A percentile compares a stretch with the other conserved stretches of the same genome.
phyloP scores from a whole-genome alignment of 2,113 vertebrate species.

The Cheilinus undulatus region DNA sequence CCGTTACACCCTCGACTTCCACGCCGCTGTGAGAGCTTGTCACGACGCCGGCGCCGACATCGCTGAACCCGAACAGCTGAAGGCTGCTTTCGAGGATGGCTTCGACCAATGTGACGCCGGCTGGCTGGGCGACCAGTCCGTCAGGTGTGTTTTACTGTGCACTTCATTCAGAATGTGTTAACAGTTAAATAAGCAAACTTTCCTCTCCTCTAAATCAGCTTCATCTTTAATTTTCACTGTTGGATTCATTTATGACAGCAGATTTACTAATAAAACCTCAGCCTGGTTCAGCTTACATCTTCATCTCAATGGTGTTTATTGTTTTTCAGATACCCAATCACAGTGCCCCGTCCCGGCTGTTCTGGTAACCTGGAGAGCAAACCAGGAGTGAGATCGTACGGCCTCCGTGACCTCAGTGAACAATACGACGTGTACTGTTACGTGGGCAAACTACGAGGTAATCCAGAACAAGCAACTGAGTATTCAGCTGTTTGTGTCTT shows the following conservation, averaged over 20 bases:
- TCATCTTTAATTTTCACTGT: too few species aligned
- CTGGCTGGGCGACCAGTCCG: constrained; percentile 93
- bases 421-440: constrained; percentile 95
- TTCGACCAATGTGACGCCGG: constrained; percentile 96
- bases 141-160: constrained; percentile 79
- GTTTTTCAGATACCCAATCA: constrained; percentile 91
- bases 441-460: constrained; percentile 89
- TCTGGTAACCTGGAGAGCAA: constrained; percentile 87
- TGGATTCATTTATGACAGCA: too few species aligned
- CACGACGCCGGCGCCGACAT: constrained; percentile 83
- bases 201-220: too few species aligned
- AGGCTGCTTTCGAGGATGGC: constrained; percentile 91
- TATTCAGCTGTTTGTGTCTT: too few species aligned
- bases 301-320: background rate
- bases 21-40: constrained; percentile 84
- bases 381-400: constrained; percentile 92
- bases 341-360: constrained; percentile 88
- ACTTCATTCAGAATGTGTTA: too few species aligned
- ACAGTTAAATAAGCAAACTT: too few species aligned
- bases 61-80: constrained; percentile 89
- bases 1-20: constrained; percentile 90
- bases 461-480: constrained; percentile 43
- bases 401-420: constrained; percentile 86
- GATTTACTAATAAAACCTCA: too few species aligned
- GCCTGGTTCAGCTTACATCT: too few species aligned